Evolutionary conservation across 2,888 invertebrate genomes (phyloP).

Genomic region (Phyllotreta striolata): DNA sequence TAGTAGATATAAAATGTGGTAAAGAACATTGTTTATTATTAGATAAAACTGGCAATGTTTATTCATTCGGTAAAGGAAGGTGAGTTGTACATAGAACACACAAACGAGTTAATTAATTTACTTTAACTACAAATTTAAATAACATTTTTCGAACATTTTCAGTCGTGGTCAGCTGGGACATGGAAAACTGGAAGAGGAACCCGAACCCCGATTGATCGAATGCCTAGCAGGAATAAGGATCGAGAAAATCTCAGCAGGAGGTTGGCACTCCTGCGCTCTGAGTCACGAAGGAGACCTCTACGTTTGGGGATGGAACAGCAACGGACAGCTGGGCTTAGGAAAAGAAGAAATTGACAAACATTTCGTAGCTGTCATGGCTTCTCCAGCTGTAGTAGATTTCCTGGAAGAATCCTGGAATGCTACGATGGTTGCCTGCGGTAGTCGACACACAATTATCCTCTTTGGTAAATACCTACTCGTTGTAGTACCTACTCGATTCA

Average conservation of each 20-base stretch:
- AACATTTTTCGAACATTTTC: slow-evolving; percentile 34
- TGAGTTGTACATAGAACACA: slow-evolving; percentile 57
- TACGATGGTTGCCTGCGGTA: slow-evolving; percentile 74
- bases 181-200: slow-evolving; percentile 71
- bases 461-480: slow-evolving; percentile 62
- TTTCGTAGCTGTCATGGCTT: slow-evolving; percentile 60
- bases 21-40: slow-evolving; percentile 82
- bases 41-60: slow-evolving; percentile 75
- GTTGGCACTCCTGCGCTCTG: slow-evolving; percentile 86
- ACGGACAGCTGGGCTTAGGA: slow-evolving; percentile 80
- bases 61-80: slow-evolving; percentile 86
- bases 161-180: slow-evolving; percentile 91
- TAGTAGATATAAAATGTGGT: slow-evolving; percentile 76
- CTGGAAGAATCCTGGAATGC: slow-evolving; percentile 55
- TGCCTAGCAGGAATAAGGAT: slow-evolving; percentile 80
- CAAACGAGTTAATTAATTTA: neutral
- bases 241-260: slow-evolving; percentile 76
- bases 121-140: neutral
- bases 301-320: slow-evolving; percentile 91
- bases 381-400: slow-evolving; percentile 64
- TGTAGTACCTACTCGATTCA: too few relatives aligned
- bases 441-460: slow-evolving; percentile 75
- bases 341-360: slow-evolving; percentile 52
- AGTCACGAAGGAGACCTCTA: slow-evolving; percentile 85
- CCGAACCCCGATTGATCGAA: slow-evolving; percentile 72